Percentiles rank a stretch among this genome's conserved stretches.
Conservation (phyloP, 1,140 invertebrate genomes). For the Gryllus bimaculatus region DNA sequence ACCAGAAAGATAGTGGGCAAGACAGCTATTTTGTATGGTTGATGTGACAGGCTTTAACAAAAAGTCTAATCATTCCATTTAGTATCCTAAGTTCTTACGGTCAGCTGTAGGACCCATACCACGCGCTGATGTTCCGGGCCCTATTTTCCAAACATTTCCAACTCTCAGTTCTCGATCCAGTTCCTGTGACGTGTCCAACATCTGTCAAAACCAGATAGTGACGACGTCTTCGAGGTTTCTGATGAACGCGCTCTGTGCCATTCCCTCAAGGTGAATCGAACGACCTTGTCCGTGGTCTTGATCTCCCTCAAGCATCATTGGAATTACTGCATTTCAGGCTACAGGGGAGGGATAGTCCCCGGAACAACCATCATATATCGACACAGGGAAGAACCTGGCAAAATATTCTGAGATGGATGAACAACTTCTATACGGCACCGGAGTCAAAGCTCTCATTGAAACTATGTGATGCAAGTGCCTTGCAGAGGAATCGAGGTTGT, state of each 20-base stretch:
- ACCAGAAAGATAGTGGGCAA: neutral
- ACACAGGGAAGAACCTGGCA: constrained; percentile 16
- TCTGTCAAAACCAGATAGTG: neutral
- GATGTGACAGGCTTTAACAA: no score
- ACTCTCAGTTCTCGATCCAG: neutral
- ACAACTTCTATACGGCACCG: neutral
- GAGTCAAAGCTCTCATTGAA: no score
- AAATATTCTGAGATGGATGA: neutral
- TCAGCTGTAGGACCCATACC: neutral
- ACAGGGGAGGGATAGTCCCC: constrained; percentile 15
- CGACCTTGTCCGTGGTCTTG: neutral
- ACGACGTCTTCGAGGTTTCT: neutral
- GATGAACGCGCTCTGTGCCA: neutral
- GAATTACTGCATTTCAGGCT: constrained; percentile 22
- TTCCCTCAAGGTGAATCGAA: neutral
- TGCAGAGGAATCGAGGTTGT: constrained; percentile 9
- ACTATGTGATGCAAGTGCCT: neutral
- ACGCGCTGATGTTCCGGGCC: neutral
- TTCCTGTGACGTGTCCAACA: neutral
- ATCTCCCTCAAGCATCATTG: constrained; percentile 20
- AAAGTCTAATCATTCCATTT: no score
- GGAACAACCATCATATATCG: constrained; percentile 23
- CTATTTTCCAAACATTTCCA: neutral
- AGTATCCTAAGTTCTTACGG: neutral
- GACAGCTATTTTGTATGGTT: neutral